phyloP scores from a whole-genome alignment of 1,140 invertebrate species.

The Zaprionus kolodkinae region DNA sequence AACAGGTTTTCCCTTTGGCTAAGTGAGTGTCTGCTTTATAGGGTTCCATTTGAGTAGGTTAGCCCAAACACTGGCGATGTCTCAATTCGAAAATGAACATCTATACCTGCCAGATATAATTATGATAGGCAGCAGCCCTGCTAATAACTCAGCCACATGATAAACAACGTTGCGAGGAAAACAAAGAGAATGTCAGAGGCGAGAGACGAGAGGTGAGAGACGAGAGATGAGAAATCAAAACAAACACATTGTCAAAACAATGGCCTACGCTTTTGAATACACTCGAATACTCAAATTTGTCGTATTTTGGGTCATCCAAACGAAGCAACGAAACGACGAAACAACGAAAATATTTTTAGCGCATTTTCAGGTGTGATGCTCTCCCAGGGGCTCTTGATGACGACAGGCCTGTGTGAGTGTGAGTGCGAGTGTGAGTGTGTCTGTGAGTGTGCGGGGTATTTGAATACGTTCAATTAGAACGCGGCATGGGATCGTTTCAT shows the following conservation, averaged over 20 bases:
- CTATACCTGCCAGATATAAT: conserved; percentile 5
- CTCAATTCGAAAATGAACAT: not conserved
- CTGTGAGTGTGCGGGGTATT: not conserved
- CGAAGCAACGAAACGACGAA: conserved; percentile 9
- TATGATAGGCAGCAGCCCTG: conserved; percentile 33
- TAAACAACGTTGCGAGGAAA: conserved; percentile 50
- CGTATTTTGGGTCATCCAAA: conserved; percentile 58
- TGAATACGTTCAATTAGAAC: conserved; percentile 22
- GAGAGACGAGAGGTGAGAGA: not conserved
- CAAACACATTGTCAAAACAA: conserved; percentile 37
- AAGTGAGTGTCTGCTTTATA: too few relatives aligned
- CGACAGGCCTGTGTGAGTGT: not conserved
- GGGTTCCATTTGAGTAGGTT: not conserved
- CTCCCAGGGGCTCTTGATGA: conserved; percentile 52
- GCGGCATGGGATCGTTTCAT: conserved; percentile 39
- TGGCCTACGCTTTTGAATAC: conserved; percentile 49
- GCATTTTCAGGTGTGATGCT: conserved; percentile 57
- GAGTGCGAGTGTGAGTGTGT: not conserved
- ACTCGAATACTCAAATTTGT: conserved; percentile 51
- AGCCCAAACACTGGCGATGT: not conserved
- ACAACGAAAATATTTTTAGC: conserved; percentile 66
- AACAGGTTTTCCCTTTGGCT: too few relatives aligned
- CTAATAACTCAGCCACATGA: conserved; percentile 39
- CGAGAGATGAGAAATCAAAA: conserved; percentile 5
- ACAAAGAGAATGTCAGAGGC: conserved; percentile 5